Conservation (phyloP, 2,797 vertebrate genomes). For the Acipenser oxyrinchus region DNA sequence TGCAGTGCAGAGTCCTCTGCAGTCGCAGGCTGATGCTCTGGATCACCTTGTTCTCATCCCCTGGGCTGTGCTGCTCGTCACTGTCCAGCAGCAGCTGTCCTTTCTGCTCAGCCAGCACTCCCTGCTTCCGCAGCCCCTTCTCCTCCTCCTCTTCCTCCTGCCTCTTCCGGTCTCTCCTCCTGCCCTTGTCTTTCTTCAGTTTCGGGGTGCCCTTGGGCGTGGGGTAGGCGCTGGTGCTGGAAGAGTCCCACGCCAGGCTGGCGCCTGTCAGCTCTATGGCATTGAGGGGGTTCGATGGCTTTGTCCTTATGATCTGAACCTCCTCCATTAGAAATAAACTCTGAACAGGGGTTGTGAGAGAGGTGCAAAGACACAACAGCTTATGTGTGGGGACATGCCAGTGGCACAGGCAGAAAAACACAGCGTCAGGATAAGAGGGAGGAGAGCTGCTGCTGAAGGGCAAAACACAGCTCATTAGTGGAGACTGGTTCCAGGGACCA, state of each 20-base stretch:
- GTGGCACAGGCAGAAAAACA: constrained; percentile 64
- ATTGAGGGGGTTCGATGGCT: constrained; percentile 65
- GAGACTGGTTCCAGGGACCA: constrained; percentile 42
- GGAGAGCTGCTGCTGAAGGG: constrained; percentile 61
- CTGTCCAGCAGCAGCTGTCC: constrained; percentile 71
- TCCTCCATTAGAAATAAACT: constrained; percentile 90
- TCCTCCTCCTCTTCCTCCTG: constrained; percentile 54
- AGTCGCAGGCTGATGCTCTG: constrained; percentile 59
- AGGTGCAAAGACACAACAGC: constrained; percentile 76
- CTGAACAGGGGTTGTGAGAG: constrained; percentile 76
- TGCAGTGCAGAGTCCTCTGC: constrained; percentile 74
- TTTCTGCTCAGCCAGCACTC: constrained; percentile 66
- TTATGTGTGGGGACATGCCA: constrained; percentile 66
- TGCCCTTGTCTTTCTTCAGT: constrained; percentile 60
- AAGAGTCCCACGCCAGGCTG: constrained; percentile 82
- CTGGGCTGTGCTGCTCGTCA: constrained; percentile 57
- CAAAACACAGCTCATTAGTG: constrained; percentile 73
- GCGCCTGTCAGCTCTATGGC: constrained; percentile 78
- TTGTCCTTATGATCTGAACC: constrained; percentile 73
- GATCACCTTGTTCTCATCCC: constrained; percentile 56
- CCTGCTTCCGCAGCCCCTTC: constrained; percentile 48
- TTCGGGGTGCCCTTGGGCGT: constrained; percentile 75
- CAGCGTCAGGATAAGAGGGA: constrained; percentile 69
- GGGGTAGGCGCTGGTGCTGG: constrained; percentile 75
- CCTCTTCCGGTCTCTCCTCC: constrained; percentile 38